Base-by-base conservation (phyloP, 2,113 vertebrate species). In the Lutjanus erythropterus region DNA sequence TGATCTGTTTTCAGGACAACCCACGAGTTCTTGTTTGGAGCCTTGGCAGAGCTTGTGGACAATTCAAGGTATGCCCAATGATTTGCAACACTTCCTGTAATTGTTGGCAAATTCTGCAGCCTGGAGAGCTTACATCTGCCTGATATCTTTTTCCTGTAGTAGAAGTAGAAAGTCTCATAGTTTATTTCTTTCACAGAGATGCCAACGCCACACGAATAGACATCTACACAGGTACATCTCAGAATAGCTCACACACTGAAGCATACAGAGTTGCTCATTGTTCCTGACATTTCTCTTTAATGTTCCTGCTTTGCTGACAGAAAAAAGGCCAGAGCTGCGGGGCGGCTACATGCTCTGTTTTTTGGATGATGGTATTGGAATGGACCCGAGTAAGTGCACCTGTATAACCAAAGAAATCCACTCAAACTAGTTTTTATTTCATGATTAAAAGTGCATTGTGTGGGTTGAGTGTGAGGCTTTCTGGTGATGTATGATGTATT, bases 1-100 rank as follows among this genome's bases (percentile, higher is more conserved):
- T 61, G 6, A 0, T 89, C 19, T 93, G 16, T 73, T 90, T 88
- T 80, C 89, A 99, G 98, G 91, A 99, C 98, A 73, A 99, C 98
- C 31, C 98, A 99, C 9, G 98, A 99, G 90, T 99, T 99, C 90
- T 95, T 99, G 78, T 99, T 99, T 93, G 98, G 98, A 88, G 98
- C 98, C 61, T 95, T 99, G 94, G 97, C 98, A 62, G 98, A 99
- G 87, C 96, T 99, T 82, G 97, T 99, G 86, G 98, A 99, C 95
- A 99, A 99, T 81, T 98, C 98, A 88, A 99, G 98, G 98, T 99
- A 97, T 21, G 7, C 2, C 7, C 29, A 31, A 44, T 42, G 1
- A 80, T 61, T 78, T 53, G 0, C 39, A 46, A 52, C 6, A 21
- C 0, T 23, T 2, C 8, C 3, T 53, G 2, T 3, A 37, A 9